phyloP scores from a whole-genome alignment of 2,888 invertebrate genomes.

The Rhopalosiphum nymphaeae region DNA sequence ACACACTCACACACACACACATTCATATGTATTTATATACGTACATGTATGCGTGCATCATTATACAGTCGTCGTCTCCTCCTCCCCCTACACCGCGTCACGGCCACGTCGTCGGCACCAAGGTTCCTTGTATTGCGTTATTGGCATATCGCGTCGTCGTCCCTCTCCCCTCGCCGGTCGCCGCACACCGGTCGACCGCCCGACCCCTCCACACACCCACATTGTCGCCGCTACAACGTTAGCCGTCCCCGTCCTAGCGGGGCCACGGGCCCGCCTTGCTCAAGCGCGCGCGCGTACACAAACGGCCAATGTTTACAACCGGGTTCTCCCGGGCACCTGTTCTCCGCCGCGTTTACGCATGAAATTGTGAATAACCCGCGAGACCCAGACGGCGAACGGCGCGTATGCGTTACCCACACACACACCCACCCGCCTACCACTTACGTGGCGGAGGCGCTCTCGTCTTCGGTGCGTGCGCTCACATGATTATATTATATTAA shows the following conservation, averaged over 20 bases:
- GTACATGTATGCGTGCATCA: background rate
- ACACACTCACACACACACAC: background rate
- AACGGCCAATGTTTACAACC: slow-evolving; percentile 58
- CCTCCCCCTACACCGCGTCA: slow-evolving; percentile 41
- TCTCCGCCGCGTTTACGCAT: slow-evolving; percentile 38
- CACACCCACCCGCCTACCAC: too few relatives aligned
- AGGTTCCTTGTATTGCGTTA: slow-evolving; percentile 65
- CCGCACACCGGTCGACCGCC: background rate
- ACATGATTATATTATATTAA: background rate
- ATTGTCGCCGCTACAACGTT: background rate
- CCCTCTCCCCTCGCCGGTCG: background rate
- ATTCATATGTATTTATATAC: background rate
- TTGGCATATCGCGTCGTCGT: slow-evolving; percentile 58
- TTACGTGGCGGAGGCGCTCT: background rate
- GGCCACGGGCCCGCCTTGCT: background rate
- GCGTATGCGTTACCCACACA: too few relatives aligned
- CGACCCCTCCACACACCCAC: background rate
- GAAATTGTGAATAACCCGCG: slow-evolving; percentile 25
- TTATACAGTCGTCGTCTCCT: slow-evolving; percentile 35
- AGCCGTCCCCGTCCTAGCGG: background rate
- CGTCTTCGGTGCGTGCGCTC: background rate
- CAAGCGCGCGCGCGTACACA: background rate
- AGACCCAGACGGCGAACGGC: background rate
- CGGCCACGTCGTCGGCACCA: slow-evolving; percentile 61
- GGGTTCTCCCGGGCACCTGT: slow-evolving; percentile 62